Conservation (phyloP, 2,797 vertebrate species). For the Emys orbicularis region DNA sequence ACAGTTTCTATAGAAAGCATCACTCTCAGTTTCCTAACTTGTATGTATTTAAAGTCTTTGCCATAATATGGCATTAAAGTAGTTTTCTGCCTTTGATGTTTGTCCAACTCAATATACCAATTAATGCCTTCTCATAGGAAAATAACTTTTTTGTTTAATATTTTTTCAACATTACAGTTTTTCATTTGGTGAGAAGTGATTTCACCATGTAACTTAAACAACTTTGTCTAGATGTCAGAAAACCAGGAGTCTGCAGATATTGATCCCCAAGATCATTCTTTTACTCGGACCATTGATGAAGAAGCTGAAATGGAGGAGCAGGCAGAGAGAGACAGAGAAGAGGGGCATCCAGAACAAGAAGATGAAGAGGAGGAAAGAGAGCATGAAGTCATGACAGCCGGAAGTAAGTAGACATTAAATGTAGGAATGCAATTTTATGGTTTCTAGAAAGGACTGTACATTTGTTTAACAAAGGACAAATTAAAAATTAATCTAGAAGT, state of each 20-base stretch:
- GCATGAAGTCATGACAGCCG: conserved; percentile 98
- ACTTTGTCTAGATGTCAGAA: conserved; percentile 88
- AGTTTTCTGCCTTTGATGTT: background rate
- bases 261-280: conserved; percentile 93
- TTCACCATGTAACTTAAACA: background rate
- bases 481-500: background rate
- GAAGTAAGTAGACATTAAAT: conserved; percentile 88
- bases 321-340: conserved; percentile 93
- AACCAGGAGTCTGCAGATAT: conserved; percentile 93
- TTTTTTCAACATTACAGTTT: background rate
- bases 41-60: background rate
- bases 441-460: background rate
- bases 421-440: background rate
- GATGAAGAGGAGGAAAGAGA: conserved; percentile 96
- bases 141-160: background rate
- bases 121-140: background rate
- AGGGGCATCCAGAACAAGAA: conserved; percentile 94
- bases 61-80: background rate
- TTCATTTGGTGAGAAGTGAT: conserved; percentile 24
- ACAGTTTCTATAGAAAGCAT: background rate
- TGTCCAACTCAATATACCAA: background rate
- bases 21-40: background rate
- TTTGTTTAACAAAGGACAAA: background rate
- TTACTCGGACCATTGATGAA: conserved; percentile 97
- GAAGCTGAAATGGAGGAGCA: conserved; percentile 97